These are phyloP conservation scores for Pseudomyrmex gracilis DNA, from an alignment of 1,140 invertebrate species.

Conservation along the genomic window DNA sequence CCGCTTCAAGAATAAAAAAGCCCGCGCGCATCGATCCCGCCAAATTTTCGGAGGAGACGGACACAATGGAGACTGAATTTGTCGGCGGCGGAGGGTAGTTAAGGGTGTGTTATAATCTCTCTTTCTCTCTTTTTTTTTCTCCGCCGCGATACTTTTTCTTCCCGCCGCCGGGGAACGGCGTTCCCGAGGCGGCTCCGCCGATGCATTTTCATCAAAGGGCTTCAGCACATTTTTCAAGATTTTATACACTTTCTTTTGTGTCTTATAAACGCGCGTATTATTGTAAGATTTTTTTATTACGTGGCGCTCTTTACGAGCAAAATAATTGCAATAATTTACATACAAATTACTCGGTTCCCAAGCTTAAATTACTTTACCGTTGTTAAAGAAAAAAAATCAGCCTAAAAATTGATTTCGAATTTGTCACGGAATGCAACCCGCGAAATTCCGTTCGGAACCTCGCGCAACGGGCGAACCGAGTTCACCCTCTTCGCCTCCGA, in stretches of 20 bases:
- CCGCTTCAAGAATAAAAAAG: slow-evolving; percentile 19
- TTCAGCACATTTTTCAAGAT: no score
- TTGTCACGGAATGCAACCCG: slow-evolving; percentile 5
- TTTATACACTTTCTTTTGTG: no score
- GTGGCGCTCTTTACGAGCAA: no score
- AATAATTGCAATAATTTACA: no score
- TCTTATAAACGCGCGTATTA: no score
- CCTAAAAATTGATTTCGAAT: not conserved
- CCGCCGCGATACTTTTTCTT: not conserved
- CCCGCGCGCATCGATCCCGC: slow-evolving; percentile 61
- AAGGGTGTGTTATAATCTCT: not conserved
- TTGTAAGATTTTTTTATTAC: no score
- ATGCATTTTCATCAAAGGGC: no score
- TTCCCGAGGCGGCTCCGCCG: no score
- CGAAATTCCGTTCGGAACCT: slow-evolving; percentile 30
- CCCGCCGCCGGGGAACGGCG: no score
- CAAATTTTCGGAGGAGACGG: slow-evolving; percentile 66
- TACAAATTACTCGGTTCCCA: not conserved
- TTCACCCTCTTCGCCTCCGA: slow-evolving; percentile 31
- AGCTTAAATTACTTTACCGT: not conserved
- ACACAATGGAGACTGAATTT: slow-evolving; percentile 74
- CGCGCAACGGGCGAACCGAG: slow-evolving; percentile 35
- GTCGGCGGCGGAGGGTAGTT: no score
- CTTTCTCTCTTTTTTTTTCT: not conserved
- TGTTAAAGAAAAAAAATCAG: not conserved